Base-by-base conservation (phyloP, 2,113 vertebrate species). In the Argyrosomus japonicus region DNA sequence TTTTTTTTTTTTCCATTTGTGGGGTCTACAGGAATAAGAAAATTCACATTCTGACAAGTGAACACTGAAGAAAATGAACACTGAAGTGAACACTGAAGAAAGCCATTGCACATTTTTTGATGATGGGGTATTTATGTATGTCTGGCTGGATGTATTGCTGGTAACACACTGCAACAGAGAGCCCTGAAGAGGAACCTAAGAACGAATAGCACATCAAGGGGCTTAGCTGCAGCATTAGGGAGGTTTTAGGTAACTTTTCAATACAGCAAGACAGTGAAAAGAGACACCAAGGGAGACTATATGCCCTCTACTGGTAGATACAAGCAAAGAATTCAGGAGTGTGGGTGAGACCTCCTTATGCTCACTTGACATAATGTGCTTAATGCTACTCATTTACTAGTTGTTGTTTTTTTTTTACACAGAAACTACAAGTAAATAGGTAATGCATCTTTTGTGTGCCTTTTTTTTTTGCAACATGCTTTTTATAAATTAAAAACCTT, bases 301-400 rank as follows among this genome's bases (percentile, higher is more conserved):
- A 56, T 80, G 92, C 94, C 92, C 89, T 94, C 94, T 94, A 86
- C 91, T 94, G 92, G 92, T 54, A 43, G 77, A 75, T 71, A 60
- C 36, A 82, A 70, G 82, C 15, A 85, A 62, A 75, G 0, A 75
- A 60, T 45, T 27, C 19, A 17, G 29, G 60, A 43, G 62, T 15
- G 29, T 17, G 40, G 10, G 7, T 57, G 12, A 82, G 8, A 57
- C 18, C 62, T 75, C 19, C 27, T 11, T 1, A 6, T 60, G 5
- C 45, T 23, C 11, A 18, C 27, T 77, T 63, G 60, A 68, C 17
- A 79, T 56, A 18, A 36, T 53, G 60, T 68, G 60, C 8, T n/a
- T 27, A 47, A 50, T 63, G 14, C 58, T 51, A 57, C 48, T 11
- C 2, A 61, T 77, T 19, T 50, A 67, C 12, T 8, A 10, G 32